phyloP scores from a whole-genome alignment of 2,888 invertebrate species.

The Pristionchus exspectatus region DNA sequence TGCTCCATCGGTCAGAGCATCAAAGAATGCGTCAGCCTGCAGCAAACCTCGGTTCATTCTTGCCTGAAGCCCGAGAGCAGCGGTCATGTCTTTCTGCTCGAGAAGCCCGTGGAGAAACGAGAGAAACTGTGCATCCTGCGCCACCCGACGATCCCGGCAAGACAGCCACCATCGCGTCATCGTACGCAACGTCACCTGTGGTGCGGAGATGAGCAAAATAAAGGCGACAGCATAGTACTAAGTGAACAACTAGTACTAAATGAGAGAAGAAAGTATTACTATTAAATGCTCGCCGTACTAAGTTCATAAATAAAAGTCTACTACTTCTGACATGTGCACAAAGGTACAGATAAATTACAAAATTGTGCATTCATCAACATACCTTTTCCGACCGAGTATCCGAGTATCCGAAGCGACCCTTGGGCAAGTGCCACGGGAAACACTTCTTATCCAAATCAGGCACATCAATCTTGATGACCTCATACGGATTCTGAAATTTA shows the following conservation, averaged over 20 bases:
- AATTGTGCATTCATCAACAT: too few species aligned
- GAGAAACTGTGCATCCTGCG: neutral
- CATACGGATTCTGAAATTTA: slow-evolving; percentile 15
- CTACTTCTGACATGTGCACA: too few species aligned
- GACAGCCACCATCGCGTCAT: slow-evolving; percentile 1
- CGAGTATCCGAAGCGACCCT: neutral
- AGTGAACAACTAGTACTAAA: too few species aligned
- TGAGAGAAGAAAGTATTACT: too few species aligned
- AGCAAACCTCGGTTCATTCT: neutral
- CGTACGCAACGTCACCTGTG: neutral
- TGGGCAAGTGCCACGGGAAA: slow-evolving; percentile 30
- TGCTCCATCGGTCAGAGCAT: neutral
- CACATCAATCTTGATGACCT: neutral
- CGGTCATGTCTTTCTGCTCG: neutral
- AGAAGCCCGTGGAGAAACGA: slow-evolving; percentile 24
- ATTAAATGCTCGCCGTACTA: too few species aligned
- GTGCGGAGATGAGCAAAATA: too few species aligned
- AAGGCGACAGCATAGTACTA: too few species aligned
- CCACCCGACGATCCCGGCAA: neutral
- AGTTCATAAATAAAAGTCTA: too few species aligned
- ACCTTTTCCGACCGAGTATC: neutral
- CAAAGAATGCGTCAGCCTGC: neutral
- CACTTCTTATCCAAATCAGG: neutral
- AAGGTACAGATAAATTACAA: too few species aligned
- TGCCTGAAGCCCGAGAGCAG: neutral